Evolutionary conservation across 2,113 vertebrate genomes (phyloP), one percentile per base, ranked within the genome.

Genomic region (Phrynosoma blainvillii): DNA sequence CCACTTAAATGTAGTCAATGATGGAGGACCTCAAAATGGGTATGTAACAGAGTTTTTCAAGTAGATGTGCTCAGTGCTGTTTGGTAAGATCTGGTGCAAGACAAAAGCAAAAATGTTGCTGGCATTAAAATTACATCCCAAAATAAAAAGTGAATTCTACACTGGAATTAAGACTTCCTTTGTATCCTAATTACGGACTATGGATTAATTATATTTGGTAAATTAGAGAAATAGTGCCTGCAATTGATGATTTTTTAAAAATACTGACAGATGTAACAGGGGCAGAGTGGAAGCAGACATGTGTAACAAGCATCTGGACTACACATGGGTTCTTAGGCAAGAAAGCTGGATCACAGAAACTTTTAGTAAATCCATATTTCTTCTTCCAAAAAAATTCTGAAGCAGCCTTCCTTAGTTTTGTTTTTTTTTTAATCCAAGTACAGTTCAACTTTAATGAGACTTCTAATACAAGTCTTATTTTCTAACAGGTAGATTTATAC

Each of bases 21-120:
- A 99, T 0, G 99, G 99, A 90, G 99, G 99, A 90, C 99, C 99
- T 76, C 98, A 98, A 90, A 96, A 99, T 2, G 99, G 99, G 99
- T 99, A 95, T 27, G 97, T 88, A 42, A 81, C 14, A 4, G 20
- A 36, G 36, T 71, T 71, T 71, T 71, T 71, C 25, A 71, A 70
- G 30, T 66, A 66, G 65, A 66, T 5, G 18, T 66, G 59, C 65
- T 66, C 13, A 21, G 13, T 71, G 27, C 30, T 71, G 68, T 81
- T 81, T 40, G 18, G 59, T 21, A 23, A 36, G 3, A 0, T 36
- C 32, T 80, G 79, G 20, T 36, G 10, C 59, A 81, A 62, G 27
- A 81, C 36, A 81, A 81, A 81, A 62, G 14, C 14, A 23, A 36
- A 12, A 81, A 25, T n/a, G 6, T 12, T 77, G 36, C 65, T 81